Evolutionary conservation across 2,888 invertebrate species (phyloP).

Genomic region (Polydrusus cervinus): DNA sequence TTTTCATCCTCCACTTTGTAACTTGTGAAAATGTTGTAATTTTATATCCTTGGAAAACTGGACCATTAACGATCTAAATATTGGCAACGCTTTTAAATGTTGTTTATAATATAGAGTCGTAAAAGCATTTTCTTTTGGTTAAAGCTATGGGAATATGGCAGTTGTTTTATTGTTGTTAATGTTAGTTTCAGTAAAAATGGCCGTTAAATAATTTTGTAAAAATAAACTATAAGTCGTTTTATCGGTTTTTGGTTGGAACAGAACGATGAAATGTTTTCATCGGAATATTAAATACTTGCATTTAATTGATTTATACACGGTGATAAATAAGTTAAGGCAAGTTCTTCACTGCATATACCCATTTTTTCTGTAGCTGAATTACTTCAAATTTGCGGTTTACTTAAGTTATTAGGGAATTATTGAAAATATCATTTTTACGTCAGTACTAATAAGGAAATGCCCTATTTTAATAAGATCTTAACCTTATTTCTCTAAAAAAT

Average conservation of each 20-base stretch:
- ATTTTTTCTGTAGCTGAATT: no score
- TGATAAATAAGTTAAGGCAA: no score
- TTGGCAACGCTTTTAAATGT: conserved; percentile 21
- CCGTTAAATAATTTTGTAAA: conserved; percentile 25
- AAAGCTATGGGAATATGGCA: conserved; percentile 17
- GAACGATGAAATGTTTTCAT: background rate
- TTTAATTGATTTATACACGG: no score
- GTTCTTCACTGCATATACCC: no score
- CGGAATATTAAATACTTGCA: background rate
- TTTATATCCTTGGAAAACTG: conserved; percentile 10
- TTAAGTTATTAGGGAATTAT: no score
- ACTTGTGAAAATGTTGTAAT: background rate
- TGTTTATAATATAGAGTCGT: conserved; percentile 28
- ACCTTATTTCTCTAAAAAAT: no score
- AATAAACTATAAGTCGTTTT: conserved; percentile 31
- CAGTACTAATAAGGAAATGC: no score
- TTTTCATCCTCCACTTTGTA: background rate
- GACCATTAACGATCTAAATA: conserved; percentile 20
- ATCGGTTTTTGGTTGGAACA: background rate
- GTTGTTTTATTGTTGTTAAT: conserved; percentile 31
- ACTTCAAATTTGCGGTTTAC: no score
- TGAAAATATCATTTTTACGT: no score
- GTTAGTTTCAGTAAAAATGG: conserved; percentile 22
- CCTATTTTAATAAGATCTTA: no score
- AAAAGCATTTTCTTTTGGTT: conserved; percentile 15